Conservation (phyloP, 2,797 vertebrate genomes). For the Fistularia commersonii region DNA sequence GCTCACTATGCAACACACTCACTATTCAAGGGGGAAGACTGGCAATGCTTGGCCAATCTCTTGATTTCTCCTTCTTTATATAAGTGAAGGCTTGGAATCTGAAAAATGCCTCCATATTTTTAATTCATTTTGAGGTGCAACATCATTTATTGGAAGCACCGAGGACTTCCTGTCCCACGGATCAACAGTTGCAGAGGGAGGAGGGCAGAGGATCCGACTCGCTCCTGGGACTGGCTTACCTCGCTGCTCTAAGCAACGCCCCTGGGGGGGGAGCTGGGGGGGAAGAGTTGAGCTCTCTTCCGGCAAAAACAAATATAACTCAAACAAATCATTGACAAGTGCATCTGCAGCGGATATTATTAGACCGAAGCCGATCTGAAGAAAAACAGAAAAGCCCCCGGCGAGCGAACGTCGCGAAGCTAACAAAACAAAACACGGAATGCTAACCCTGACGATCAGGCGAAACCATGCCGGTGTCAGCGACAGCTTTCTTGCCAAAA, state of each 20-base stretch:
- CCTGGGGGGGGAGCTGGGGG: constrained; percentile 26
- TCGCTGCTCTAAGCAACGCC: constrained; percentile 46
- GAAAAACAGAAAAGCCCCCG: constrained; percentile 1
- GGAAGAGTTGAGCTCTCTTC: constrained; percentile 40
- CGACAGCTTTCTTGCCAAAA: too few species aligned
- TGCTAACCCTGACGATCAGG: too few species aligned
- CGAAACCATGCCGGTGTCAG: too few species aligned
- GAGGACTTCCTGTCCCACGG: constrained; percentile 40
- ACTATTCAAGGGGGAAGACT: too few species aligned
- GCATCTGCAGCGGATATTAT: constrained; percentile 30
- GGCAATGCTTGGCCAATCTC: too few species aligned
- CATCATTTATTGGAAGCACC: constrained; percentile 39
- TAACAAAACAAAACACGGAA: constrained; percentile 11
- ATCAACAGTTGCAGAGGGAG: constrained; percentile 14
- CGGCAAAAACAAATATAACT: constrained; percentile 46
- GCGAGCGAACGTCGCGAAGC: constrained; percentile 6
- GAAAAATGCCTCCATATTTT: constrained; percentile 13
- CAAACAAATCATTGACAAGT: constrained; percentile 41
- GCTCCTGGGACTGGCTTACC: constrained; percentile 34
- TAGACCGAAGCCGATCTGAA: constrained; percentile 13
- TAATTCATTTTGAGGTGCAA: constrained; percentile 21
- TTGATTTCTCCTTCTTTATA: too few species aligned
- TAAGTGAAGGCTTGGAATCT: too few species aligned
- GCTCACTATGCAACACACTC: too few species aligned
- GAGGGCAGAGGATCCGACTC: constrained; percentile 4